Base-by-base conservation (phyloP, 2,888 invertebrate species). In the Hypercompe scribonia region DNA sequence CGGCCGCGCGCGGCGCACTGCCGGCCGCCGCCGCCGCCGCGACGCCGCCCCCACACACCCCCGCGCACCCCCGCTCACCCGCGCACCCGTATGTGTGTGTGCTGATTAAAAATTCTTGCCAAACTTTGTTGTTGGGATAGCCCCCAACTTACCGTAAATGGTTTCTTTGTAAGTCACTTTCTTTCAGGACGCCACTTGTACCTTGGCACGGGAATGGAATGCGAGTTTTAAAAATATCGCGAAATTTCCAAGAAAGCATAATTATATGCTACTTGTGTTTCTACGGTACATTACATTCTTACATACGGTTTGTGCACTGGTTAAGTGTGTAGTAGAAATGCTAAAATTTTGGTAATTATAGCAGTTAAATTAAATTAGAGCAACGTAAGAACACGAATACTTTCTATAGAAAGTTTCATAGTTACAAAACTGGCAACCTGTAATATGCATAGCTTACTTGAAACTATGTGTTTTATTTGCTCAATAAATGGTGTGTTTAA, bases 1-100 rank as follows among this genome's bases (percentile, higher is more conserved):
- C 92, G 96, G 95, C 95, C 96, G 96, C 96, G 96, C 96, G 96
- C 96, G 95, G 95, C 96, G 93, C 95, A 95, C 94, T 93, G 94
- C 91, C 93, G 92, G 74, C 68, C 91, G 88, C 91, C 93, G 93
- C 89, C 93, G 93, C 89, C 89, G 89, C 88, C 90, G 87, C 88
- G 87, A 81, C 88, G 86, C 85, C 89, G 86, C 88, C 89, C 85
- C 87, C 82, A 78, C 83, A 78, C 84, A 82, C 81, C 86, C 80
- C 73, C 78, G 72, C 83, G 73, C 82, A 80, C 81, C 83, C 74
- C 88, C 89, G 85, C 88, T 86, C 68, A 15, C 65, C 68, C 70
- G 72, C 81, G 68, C 79, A 80, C 72, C 80, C 28, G 28, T 24
- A 74, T 80, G 77, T 79, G 39, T 63, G 68, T 65, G 71, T 66